Base-by-base conservation (phyloP, 2,113 vertebrate genomes). In the Saimiri boliviensis region DNA sequence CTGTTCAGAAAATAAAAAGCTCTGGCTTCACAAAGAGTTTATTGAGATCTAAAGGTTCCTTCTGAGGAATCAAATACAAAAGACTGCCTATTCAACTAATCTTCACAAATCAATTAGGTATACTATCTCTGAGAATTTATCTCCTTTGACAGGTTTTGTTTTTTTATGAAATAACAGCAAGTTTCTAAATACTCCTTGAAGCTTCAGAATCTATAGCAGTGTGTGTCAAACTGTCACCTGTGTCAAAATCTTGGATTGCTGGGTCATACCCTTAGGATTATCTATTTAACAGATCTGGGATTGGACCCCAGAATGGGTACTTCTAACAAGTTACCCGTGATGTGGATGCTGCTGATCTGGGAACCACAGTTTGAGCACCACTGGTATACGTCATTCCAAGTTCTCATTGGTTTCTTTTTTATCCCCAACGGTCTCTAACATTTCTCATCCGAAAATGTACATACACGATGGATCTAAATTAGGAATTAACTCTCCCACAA, bases 11-110 rank as follows among this genome's bases (percentile, higher is more conserved):
- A 95, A 96, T 92, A 47, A 92, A 97, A 94, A 87, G 68, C n/a
- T 94, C 68, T 66, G 14, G 45, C 35, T 86, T 91, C 93, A 93
- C 94, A 97, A 98, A 97, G 96, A 60, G 63, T 94, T 92, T 83
- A 86, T 27, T 84, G 91, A 93, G 84, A 96, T 94, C 76, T 95
- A 95, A 97, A 58, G 5, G 8, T 74, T 90, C 70, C 19, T 79
- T 93, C 68, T 89, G 54, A 93, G 92, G 94, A 63, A 91, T 3
- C 42, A 96, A 73, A 93, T 71, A 88, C 66, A 97, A 98, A 96
- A 93, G 81, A 58, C 21, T 11, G 19, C 68, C 89, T 95, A 81
- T 93, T 96, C 60, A 89, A 47, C 84, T 73, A 89, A 92, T 95
- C 84, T 94, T 88, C 82, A 92, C 47, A 97, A 84, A 81, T 32